Evolutionary conservation across 2,797 vertebrate species (phyloP).

Genomic region (Coranthus polyacanthus): DNA sequence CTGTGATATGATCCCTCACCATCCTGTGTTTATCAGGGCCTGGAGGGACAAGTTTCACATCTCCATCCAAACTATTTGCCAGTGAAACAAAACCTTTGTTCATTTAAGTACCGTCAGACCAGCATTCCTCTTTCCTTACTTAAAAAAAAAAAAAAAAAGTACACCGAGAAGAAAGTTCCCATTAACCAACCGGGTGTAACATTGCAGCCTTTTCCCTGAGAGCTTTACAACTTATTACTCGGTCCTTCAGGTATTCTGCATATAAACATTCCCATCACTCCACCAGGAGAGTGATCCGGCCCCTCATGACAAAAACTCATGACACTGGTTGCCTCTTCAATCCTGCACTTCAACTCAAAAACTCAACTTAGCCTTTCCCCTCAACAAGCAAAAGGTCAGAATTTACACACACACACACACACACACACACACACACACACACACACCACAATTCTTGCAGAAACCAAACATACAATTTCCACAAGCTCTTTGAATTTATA

Average conservation of each 20-base stretch:
- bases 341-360: slow-evolving; percentile 26
- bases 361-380: slow-evolving; percentile 60
- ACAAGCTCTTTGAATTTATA: slow-evolving; percentile 70
- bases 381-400: slow-evolving; percentile 70
- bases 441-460: slow-evolving; percentile 66
- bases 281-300: slow-evolving; percentile 25
- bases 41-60: slow-evolving; percentile 65
- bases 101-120: slow-evolving; percentile 41
- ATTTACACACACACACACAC: too few species aligned
- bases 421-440: too few species aligned
- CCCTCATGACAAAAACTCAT: slow-evolving; percentile 48
- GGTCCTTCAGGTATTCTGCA: slow-evolving; percentile 55
- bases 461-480: slow-evolving; percentile 66
- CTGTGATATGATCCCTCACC: slow-evolving; percentile 63
- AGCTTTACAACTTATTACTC: slow-evolving; percentile 59
- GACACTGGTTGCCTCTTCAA: slow-evolving; percentile 59
- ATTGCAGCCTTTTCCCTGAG: slow-evolving; percentile 36
- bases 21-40: slow-evolving; percentile 54
- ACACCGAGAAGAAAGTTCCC: slow-evolving; percentile 26
- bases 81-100: slow-evolving; percentile 66
- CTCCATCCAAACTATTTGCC: slow-evolving; percentile 57
- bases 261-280: slow-evolving; percentile 69
- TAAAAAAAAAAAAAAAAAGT: slow-evolving; percentile 42
- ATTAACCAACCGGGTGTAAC: slow-evolving; percentile 40
- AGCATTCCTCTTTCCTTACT: slow-evolving; percentile 55